Evolutionary conservation across 2,113 vertebrate species (phyloP).

Genomic region (Rafetus swinhoei): DNA sequence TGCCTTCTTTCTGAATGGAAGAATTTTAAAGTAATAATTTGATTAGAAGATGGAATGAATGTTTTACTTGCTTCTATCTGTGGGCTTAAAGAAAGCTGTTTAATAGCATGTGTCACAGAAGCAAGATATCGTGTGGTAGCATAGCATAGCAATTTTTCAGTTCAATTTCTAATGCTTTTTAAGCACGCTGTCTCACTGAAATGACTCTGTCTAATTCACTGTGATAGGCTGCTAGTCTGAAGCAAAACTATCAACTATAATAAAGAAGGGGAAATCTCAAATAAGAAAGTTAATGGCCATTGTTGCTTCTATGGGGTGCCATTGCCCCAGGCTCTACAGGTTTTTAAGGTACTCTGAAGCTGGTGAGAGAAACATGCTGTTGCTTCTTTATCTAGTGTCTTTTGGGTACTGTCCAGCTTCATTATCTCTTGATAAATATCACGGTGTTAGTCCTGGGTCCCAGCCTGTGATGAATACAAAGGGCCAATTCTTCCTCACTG

Average conservation of each 20-base stretch:
- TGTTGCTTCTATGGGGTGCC: slow-evolving; percentile 5
- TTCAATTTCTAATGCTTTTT: neutral
- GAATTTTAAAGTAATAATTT: neutral
- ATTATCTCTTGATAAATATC: slow-evolving; percentile 69
- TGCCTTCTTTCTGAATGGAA: neutral
- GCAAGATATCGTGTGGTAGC: neutral
- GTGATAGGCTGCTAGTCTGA: neutral
- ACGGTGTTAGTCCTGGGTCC: slow-evolving; percentile 62
- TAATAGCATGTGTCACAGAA: accelerated
- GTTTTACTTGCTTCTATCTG: neutral
- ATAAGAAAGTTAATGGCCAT: neutral
- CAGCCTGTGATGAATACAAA: slow-evolving; percentile 69
- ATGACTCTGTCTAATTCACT: neutral
- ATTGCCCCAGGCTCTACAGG: neutral
- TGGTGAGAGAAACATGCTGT: slow-evolving; percentile 3
- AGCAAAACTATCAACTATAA: slow-evolving; percentile 11
- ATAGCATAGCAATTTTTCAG: neutral
- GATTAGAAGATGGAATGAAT: neutral
- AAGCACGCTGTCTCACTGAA: neutral
- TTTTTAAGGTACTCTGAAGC: slow-evolving; percentile 22
- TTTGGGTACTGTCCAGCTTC: slow-evolving; percentile 52
- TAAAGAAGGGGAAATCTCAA: neutral
- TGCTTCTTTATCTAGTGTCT: slow-evolving; percentile 41
- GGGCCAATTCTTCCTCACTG: slow-evolving; percentile 52
- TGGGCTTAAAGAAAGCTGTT: neutral